Base-by-base conservation (phyloP, 2,888 invertebrate species). In the Rhaphigaster nebulosa region DNA sequence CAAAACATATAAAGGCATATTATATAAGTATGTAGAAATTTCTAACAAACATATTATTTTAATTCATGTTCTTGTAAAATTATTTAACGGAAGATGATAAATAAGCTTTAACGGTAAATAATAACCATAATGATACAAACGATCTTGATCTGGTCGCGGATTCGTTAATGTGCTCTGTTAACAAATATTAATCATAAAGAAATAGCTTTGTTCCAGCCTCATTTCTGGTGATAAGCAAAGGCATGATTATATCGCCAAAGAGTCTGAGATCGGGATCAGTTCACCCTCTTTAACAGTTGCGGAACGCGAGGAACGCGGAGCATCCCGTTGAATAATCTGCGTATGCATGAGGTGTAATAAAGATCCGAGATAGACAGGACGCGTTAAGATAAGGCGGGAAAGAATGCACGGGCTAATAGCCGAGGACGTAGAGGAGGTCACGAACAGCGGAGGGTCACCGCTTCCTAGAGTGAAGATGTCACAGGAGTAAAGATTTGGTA, bases 281-380 rank as follows among this genome's bases (percentile, higher is more conserved):
- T 4, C 15, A 65, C 29, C 65, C 65, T 29, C 29, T 65, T 65
- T 15, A 65, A 18, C 80, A 41, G 80, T 84, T 45, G 41, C 13
- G 84, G 84, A 45, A 84, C 38, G 45, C n/a, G 20, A n/a, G 45
- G 45, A 26, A 84, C 38, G 41, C 84, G 4, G n/a, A 84, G n/a
- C 84, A 84, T 84, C 84, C 84, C 26, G 84, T 26, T 84, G 84
- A 84, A 45, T 45, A 45, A 84, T 84, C 84, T 45, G 84, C 45
- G 45, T 84, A 84, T 84, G 84, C 41, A 84, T 84, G 84, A 84
- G 84, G n/a, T 45, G 84, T 50, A 84, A 41, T 84, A 84, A 84
- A 84, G 84, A 84, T 84, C 38, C 38, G n/a, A 84, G 84, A 84
- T 84, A 84, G 84, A 84, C 84, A 50, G 84, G 45, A 50, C 45